Percentiles rank a stretch among this genome's conserved stretches.
Evolutionary conservation across 2,113 vertebrate species (phyloP).

Genomic region (Vulpes ferrilata): DNA sequence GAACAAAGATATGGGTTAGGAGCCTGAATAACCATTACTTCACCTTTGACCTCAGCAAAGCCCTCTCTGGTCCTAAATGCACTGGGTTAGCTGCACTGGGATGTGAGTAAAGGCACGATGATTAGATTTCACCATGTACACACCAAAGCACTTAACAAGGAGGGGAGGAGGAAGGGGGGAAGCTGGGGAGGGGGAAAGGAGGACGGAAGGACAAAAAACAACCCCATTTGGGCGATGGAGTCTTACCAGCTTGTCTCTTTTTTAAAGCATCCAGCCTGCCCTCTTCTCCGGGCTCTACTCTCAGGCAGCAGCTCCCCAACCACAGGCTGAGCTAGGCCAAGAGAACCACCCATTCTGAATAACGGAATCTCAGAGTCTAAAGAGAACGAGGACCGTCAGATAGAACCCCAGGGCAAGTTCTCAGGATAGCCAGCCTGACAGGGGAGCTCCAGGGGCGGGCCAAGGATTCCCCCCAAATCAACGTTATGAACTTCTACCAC

Average conservation of each 20-base stretch:
- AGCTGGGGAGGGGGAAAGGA: no score
- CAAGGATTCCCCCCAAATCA: neutral
- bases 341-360: neutral
- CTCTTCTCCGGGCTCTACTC: neutral
- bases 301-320: neutral
- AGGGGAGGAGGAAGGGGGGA: no score
- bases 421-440: neutral
- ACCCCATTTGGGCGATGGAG: neutral
- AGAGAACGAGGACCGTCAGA: neutral
- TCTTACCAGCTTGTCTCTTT: neutral
- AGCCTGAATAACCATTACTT: neutral
- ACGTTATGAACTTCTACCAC: neutral
- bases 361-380: neutral
- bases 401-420: conserved; percentile 6
- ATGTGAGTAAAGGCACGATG: neutral
- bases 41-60: conserved; percentile 17
- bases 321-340: neutral
- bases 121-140: neutral
- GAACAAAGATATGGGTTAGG: neutral
- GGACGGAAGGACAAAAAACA: neutral
- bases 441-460: neutral
- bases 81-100: neutral
- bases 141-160: neutral
- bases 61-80: neutral
- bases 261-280: neutral